A percentile compares a stretch with the other conserved stretches of the same genome.
These are phyloP conservation scores for Umimayanthus kanabou DNA, from an alignment of 92 coral and sea anemone genomes.

Conservation along the genomic window DNA sequence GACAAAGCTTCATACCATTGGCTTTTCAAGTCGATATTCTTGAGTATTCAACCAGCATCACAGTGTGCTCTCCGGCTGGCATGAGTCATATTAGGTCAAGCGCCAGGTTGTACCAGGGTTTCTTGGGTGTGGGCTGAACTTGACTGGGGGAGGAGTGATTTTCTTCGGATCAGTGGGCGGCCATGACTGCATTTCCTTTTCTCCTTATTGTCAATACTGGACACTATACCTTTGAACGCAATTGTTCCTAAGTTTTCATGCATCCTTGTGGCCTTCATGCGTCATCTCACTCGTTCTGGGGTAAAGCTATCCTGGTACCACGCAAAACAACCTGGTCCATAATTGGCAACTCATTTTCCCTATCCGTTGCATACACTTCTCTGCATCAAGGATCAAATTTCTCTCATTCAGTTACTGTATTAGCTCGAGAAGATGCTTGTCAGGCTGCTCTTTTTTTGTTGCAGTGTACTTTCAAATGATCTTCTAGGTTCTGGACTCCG, in stretches of 20 bases:
- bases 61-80: constrained; percentile 32
- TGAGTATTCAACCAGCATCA: constrained; percentile 40
- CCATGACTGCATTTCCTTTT: too few relatives aligned
- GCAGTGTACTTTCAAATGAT: constrained; percentile 44
- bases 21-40: constrained; percentile 38
- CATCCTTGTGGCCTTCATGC: too few relatives aligned
- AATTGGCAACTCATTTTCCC: too few relatives aligned
- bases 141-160: constrained; percentile 13
- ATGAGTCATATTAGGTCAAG: constrained; percentile 27
- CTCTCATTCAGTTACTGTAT: not conserved
- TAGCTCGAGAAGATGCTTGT: constrained; percentile 13
- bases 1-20: too few relatives aligned
- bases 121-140: constrained; percentile 15
- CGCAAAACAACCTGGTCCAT: too few relatives aligned
- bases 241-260: too few relatives aligned
- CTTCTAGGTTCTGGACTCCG: constrained; percentile 47
- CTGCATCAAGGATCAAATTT: constrained; percentile 41
- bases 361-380: constrained; percentile 37
- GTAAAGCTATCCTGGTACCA: too few relatives aligned
- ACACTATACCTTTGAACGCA: too few relatives aligned
- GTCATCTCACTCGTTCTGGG: too few relatives aligned
- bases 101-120: constrained; percentile 30
- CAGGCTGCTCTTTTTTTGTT: constrained; percentile 14
- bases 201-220: too few relatives aligned
- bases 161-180: not conserved